A percentile compares a stretch with the other conserved stretches of the same genome.
Evolutionary conservation across 1,140 invertebrate species (phyloP).

Genomic region (Watersipora subatra): DNA sequence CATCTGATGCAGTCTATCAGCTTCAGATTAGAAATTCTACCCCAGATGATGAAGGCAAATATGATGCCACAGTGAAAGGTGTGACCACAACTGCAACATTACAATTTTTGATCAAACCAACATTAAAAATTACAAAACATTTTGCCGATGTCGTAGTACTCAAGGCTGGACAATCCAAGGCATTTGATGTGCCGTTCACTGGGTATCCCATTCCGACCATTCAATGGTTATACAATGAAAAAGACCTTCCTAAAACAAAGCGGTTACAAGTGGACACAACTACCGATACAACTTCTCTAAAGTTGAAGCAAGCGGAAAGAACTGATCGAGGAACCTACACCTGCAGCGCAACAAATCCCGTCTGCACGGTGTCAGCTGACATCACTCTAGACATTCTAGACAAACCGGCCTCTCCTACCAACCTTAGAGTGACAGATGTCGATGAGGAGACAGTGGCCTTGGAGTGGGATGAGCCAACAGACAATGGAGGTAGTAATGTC

Average conservation of each 20-base stretch:
- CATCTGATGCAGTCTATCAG: constrained; percentile 45
- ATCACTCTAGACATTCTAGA: neutral
- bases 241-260: neutral
- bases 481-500: constrained; percentile 84
- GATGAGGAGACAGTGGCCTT: constrained; percentile 84
- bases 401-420: constrained; percentile 72
- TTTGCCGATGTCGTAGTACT: constrained; percentile 1
- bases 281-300: neutral
- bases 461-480: constrained; percentile 76
- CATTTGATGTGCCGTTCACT: constrained; percentile 55
- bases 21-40: constrained; percentile 76
- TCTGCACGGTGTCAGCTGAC: neutral
- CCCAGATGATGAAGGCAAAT: constrained; percentile 91
- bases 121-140: neutral
- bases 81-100: neutral
- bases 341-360: neutral
- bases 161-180: constrained; percentile 8
- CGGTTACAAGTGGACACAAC: neutral
- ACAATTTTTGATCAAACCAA: neutral
- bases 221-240: constrained; percentile 51
- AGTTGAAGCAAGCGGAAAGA: neutral
- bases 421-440: constrained; percentile 77
- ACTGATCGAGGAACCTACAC: neutral
- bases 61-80: constrained; percentile 76
- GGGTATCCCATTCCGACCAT: constrained; percentile 56